Evolutionary conservation across 2,797 vertebrate genomes (phyloP), one percentile per base, ranked within the genome.

Genomic region (Phataginus tricuspis): DNA sequence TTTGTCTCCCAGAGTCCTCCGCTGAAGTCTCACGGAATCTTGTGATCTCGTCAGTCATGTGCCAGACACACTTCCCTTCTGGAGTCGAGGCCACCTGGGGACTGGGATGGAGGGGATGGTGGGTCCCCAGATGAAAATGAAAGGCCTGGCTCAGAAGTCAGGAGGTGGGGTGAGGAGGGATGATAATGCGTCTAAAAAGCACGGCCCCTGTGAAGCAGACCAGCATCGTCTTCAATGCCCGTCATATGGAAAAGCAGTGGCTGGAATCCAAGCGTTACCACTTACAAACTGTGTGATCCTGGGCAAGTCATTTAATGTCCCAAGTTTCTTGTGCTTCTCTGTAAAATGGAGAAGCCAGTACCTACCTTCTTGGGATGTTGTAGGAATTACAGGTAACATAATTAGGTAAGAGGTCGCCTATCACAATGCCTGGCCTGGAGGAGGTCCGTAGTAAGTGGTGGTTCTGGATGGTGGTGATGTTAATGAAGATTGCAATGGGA

Each of bases 141-240:
- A 95, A 57, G 61, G 29, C 16, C 53, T 23, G 42, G 64, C 57
- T 63, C 27, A 71, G 64, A 61, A 79, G 18, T 13, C 66, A 53
- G 71, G n/a, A 16, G 19, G 51, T 21, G 27, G 42, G 34, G 29
- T 82, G 21, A 15, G 63, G 55, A 85, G 45, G 53, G 11, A 39
- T 0, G 31, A 5, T 0, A 18, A 23, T 3, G 2, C 10, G 49
- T 14, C 11, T 8, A 1, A 23, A 31, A 25, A 75, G 71, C 23
- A 11, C 3, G 5, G 31, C 37, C 14, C 5, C 77, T 31, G 21
- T 7, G 27, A 66, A 42, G 7, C 74, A 51, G 31, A 21, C 55
- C 23, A 7, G 49, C 18, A 1, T 39, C 0, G 0, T 21, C 31
- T 34, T 45, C 34, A 10, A 1, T 63, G 18, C 10, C 37, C 15